Conservation (phyloP, 1,140 invertebrate species). For the Globodera rostochiensis region DNA sequence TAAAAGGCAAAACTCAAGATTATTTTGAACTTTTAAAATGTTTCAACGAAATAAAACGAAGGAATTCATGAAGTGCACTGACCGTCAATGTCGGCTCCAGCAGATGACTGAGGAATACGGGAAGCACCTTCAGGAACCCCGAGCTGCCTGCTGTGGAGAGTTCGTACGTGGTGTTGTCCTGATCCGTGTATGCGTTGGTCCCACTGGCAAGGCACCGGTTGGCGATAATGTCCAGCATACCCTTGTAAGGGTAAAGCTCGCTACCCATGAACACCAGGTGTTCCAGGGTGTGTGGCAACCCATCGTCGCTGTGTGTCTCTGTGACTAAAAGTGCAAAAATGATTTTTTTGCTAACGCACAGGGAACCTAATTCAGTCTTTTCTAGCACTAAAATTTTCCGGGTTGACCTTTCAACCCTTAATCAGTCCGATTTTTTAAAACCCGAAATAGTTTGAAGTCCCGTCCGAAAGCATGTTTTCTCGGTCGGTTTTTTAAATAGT, state of each 20-base stretch:
- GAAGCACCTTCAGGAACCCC: slow-evolving; percentile 83
- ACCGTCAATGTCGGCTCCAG: slow-evolving; percentile 77
- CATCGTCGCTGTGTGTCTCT: slow-evolving; percentile 86
- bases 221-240: slow-evolving; percentile 82
- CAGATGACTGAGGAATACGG: slow-evolving; percentile 87
- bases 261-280: slow-evolving; percentile 89
- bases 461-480: too few species aligned
- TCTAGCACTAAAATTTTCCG: too few species aligned
- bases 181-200: slow-evolving; percentile 68
- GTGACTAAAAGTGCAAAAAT: slow-evolving; percentile 73
- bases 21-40: neutral
- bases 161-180: slow-evolving; percentile 86
- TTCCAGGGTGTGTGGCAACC: slow-evolving; percentile 86
- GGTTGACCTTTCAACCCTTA: too few species aligned
- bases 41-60: too few species aligned
- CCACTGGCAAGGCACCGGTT: slow-evolving; percentile 73
- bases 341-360: neutral
- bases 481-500: too few species aligned
- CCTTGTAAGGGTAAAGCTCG: slow-evolving; percentile 81
- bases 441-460: too few species aligned
- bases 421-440: too few species aligned
- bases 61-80: too few species aligned
- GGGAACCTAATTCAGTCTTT: too few species aligned
- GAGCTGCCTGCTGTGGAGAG: slow-evolving; percentile 82
- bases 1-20: slow-evolving; percentile 52